These are phyloP conservation scores for Pteronura brasiliensis DNA, from an alignment of 2,113 vertebrate species.

Conservation along the genomic window DNA sequence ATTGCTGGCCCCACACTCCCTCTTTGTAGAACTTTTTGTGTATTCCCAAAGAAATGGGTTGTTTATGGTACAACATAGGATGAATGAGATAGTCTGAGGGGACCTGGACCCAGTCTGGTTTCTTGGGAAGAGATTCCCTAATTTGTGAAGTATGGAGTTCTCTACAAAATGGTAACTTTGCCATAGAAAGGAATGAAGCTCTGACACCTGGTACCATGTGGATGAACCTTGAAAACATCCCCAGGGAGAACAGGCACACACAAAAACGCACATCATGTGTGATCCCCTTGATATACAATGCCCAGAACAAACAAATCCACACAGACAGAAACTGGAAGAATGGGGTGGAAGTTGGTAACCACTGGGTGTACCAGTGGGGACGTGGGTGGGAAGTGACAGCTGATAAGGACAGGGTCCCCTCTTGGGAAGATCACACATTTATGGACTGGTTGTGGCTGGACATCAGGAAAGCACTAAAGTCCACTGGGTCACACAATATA, in stretches of 20 bases:
- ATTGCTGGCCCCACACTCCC: rapidly evolving
- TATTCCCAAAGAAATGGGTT: too few relatives aligned
- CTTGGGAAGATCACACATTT: neutral
- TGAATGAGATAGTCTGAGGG: too few relatives aligned
- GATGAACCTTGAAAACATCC: neutral
- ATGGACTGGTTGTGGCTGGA: too few relatives aligned
- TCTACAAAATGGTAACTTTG: neutral
- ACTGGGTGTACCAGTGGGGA: neutral
- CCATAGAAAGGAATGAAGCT: neutral
- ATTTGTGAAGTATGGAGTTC: neutral
- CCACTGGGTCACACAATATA: neutral
- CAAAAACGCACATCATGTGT: rapidly evolving
- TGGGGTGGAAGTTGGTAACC: neutral
- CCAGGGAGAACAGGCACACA: neutral
- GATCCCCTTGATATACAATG: neutral
- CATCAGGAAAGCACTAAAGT: neutral
- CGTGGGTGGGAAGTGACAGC: too few relatives aligned
- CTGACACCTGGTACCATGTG: rapidly evolving
- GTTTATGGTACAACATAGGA: neutral
- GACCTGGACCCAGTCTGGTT: neutral
- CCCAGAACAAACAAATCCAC: neutral
- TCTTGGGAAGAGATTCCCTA: neutral
- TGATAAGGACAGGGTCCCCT: neutral
- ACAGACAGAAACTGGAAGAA: neutral
- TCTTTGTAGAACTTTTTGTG: too few relatives aligned